Base-by-base conservation (phyloP, 2,888 invertebrate genomes). In the Pharmacophagus antenor region DNA sequence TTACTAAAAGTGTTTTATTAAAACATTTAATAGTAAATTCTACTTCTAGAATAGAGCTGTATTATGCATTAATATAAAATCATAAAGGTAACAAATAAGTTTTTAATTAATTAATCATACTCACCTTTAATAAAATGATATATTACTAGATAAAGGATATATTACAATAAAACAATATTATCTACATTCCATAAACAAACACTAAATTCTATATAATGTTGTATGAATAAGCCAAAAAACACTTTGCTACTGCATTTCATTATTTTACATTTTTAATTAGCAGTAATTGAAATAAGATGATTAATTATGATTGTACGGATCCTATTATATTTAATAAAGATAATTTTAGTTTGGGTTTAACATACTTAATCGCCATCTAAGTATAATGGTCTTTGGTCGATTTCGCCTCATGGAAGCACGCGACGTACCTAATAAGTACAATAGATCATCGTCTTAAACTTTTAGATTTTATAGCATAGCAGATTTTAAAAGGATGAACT, bases 331-430 rank as follows among this genome's bases (percentile, higher is more conserved):
- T n/a, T 42, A 17, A 17, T 17, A 6, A 17, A 17, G 4, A 17
- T 42, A 42, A 1, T 22, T 7, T 47, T 15, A 22, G n/a, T n/a
- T 15, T 52, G 22, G n/a, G 2, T 31, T 31, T 23, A 18, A 56
- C 58, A 47, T 58, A 58, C 58, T 21, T 52, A 47, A 23, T 37
- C 46, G 51, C 46, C 37, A 58, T 20, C 31, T 58, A 1, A 46
- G 18, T 47, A 52, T 25, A 37, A 58, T 37, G n/a, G 46, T 47
- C 8, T 51, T 12, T 17, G 46, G 58, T 15, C 37, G 15, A 37
- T 31, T 41, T 42, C 51, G 25, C 6, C 25, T 27, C 50, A 25
- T 8, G n/a, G 49, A 44, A 44, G 42, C 41, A 50, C 49, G 15
- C 17, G 49, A 44, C 15, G 37, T 48, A 41, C 48, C 56, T 56